phyloP scores from a whole-genome alignment of 2,888 invertebrate species.

The Biston betularia region DNA sequence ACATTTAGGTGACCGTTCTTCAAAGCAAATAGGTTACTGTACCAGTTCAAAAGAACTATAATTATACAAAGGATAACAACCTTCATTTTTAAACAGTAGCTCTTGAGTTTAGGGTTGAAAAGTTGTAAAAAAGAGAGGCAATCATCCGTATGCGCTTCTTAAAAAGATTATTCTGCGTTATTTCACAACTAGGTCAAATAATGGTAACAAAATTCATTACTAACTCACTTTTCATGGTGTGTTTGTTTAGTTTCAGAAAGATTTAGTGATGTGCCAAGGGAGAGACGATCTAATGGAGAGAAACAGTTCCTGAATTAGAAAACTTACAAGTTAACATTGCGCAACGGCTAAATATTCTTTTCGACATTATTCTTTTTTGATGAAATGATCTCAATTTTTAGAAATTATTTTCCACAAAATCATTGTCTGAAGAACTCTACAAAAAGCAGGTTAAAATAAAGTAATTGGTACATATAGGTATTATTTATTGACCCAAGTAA shows the following conservation, averaged over 20 bases:
- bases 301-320: neutral
- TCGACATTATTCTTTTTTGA: too few relatives aligned
- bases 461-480: too few relatives aligned
- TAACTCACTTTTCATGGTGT: slow-evolving; percentile 33
- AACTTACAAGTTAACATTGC: neutral
- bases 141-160: slow-evolving; percentile 43
- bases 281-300: neutral
- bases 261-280: slow-evolving; percentile 24
- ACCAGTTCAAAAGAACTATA: slow-evolving; percentile 37
- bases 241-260: slow-evolving; percentile 31
- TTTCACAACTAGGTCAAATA: slow-evolving; percentile 63
- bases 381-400: too few relatives aligned
- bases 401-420: too few relatives aligned
- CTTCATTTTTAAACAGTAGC: slow-evolving; percentile 25
- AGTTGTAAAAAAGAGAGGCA: slow-evolving; percentile 10
- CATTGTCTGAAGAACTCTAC: too few relatives aligned
- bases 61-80: neutral
- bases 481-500: too few relatives aligned
- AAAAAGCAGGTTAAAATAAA: too few relatives aligned
- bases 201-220: slow-evolving; percentile 43
- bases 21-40: slow-evolving; percentile 47
- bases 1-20: slow-evolving; percentile 45
- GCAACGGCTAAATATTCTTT: too few relatives aligned
- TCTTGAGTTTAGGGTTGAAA: slow-evolving; percentile 28
- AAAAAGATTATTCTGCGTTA: slow-evolving; percentile 54